phyloP scores from a whole-genome alignment of 2,113 vertebrate species.

The Nannospalax galili region DNA sequence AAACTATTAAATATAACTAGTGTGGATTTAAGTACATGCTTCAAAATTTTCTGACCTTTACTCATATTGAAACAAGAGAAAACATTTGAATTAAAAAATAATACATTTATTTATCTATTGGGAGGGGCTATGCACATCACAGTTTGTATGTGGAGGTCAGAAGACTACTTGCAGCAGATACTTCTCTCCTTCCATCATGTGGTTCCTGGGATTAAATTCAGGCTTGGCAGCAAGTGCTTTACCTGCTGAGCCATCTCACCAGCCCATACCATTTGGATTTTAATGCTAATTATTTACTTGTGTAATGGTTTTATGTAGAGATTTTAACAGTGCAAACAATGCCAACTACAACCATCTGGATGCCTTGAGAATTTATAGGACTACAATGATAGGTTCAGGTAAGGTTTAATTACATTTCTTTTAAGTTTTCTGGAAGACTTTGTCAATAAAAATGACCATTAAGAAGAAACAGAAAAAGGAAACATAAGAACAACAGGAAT shows the following conservation, averaged over 20 bases:
- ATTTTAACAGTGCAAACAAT: constrained; percentile 84
- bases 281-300: constrained; percentile 85
- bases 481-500: not conserved
- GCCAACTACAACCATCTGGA: constrained; percentile 76
- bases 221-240: not conserved
- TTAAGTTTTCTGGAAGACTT: constrained; percentile 72
- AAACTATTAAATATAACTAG: constrained; percentile 69
- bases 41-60: constrained; percentile 52
- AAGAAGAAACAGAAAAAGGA: not conserved
- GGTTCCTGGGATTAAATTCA: not conserved
- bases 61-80: constrained; percentile 47
- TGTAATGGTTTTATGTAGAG: constrained; percentile 82
- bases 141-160: not conserved
- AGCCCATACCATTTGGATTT: constrained; percentile 49
- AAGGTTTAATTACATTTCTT: constrained; percentile 79
- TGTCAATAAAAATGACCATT: constrained; percentile 67
- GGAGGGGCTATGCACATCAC: not conserved
- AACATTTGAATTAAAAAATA: not conserved
- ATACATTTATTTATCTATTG: not conserved
- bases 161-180: not conserved
- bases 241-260: not conserved
- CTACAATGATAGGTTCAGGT: constrained; percentile 54
- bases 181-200: not conserved
- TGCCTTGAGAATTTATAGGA: constrained; percentile 76
- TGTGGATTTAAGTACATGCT: constrained; percentile 44